These are phyloP conservation scores for Indicator indicator DNA, from an alignment of 2,113 vertebrate species.

Conservation along the genomic window DNA sequence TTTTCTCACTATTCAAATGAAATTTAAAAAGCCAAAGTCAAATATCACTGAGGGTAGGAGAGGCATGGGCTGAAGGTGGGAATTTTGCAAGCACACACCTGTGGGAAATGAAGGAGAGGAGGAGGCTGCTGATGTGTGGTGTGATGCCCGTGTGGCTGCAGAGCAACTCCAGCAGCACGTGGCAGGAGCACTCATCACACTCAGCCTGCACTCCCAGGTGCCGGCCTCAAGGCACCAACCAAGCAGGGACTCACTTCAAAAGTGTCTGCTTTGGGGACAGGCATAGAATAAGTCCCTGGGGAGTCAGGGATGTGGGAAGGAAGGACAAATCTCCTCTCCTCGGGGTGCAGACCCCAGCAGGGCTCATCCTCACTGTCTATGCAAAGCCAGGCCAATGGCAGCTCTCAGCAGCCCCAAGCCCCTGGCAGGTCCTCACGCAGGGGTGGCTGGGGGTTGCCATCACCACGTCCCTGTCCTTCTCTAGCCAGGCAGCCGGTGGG, in stretches of 20 bases:
- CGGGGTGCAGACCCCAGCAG: not conserved
- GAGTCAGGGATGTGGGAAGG: not conserved
- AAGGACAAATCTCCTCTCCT: not conserved
- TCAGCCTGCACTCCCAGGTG: not conserved
- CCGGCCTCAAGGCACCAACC: not conserved
- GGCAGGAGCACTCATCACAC: not conserved
- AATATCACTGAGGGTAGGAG: not conserved
- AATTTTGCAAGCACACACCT: not conserved
- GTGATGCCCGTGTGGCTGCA: accelerated
- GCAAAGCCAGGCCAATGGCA: accelerated
- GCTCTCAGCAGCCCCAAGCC: too few relatives aligned
- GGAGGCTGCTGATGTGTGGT: not conserved
- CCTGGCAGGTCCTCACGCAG: not conserved
- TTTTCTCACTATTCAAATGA: not conserved
- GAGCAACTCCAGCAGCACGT: accelerated
- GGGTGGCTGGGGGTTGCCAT: not conserved
- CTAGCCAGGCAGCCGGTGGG: not conserved
- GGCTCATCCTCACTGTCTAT: accelerated
- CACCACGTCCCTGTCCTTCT: not conserved
- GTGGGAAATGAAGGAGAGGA: not conserved
- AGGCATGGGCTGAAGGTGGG: not conserved
- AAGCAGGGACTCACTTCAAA: not conserved
- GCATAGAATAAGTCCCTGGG: not conserved
- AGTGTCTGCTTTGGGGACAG: not conserved
- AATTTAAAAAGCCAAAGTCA: not conserved